Conservation (phyloP, 2,113 vertebrate genomes). For the Grantiella picta region DNA sequence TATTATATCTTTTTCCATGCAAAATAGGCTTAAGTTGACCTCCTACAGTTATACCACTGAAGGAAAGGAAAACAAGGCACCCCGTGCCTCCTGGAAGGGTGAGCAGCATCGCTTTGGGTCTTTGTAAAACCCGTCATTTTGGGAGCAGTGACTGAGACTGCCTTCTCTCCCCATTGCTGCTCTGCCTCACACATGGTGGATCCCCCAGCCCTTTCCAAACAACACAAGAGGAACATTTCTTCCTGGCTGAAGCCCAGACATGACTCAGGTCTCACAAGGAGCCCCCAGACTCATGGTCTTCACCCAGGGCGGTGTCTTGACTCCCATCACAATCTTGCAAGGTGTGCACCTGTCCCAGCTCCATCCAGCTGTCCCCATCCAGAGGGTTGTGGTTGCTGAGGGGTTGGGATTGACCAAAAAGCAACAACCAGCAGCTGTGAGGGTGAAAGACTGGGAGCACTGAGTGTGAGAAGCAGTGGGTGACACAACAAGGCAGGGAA, state of each 20-base stretch:
- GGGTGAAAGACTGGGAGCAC: neutral
- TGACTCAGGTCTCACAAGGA: neutral
- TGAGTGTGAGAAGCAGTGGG: accelerated
- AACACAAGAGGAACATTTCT: neutral
- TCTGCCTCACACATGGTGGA: accelerated
- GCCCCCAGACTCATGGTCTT: neutral
- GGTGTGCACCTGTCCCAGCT: accelerated
- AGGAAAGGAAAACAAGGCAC: neutral
- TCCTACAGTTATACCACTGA: neutral
- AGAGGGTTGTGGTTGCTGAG: neutral
- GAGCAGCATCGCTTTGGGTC: neutral
- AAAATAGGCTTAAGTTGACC: neutral
- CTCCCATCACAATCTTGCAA: neutral
- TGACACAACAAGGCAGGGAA: accelerated
- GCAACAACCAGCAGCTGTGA: neutral
- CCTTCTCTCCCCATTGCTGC: neutral
- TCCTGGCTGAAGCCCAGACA: accelerated
- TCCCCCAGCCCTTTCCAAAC: neutral
- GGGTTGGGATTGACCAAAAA: neutral
- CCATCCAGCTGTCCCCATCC: neutral
- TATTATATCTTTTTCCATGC: neutral
- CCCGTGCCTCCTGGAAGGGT: neutral
- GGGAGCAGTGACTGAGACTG: neutral
- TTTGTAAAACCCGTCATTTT: neutral
- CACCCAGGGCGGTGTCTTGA: no score